Evolutionary conservation across 2,113 vertebrate genomes (phyloP), one percentile per base, ranked within the genome.

Genomic region (Rhipidura dahli): DNA sequence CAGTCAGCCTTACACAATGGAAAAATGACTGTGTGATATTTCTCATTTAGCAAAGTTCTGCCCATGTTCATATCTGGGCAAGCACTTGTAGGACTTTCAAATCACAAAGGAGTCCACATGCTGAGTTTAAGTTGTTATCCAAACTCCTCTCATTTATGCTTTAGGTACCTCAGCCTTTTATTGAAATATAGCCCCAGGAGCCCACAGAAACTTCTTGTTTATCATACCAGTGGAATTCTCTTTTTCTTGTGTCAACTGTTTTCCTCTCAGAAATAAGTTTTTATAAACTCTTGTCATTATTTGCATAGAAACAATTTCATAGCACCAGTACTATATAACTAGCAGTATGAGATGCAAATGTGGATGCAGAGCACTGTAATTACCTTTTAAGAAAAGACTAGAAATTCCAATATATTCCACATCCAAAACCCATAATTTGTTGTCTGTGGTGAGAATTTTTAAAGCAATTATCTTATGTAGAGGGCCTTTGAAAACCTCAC

Each of bases 261-360:
- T 75, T 64, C 26, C 18, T 79, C 24, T n/a, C 24, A 89, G 40
- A 76, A 88, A 16, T 27, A 86, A 42, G 7, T 65, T 28, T 18
- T 64, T 69, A 30, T 4, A 44, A 57, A 1, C 1, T 80, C 7
- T 40, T 47, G 30, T 26, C 24, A 35, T 53, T 90, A 90, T 15
- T 69, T 31, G 15, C 24, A 8, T 47, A 26, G 13, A 42, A 87
- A 39, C 6, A 15, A 47, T 76, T 77, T 71, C 3, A 31, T 15
- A 85, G 3, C 0, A 0, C 13, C 33, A 54, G 22, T 33, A 37
- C 40, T 73, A 49, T 6, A 9, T 15, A 76, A 15, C 6, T 59
- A 47, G 28, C 19, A 53, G 22, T 60, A 20, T 33, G 37, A 65
- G 10, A 8, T 60, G 9, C 7, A 73, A 66, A 57, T 61, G 8